Base-by-base conservation (phyloP, 1,140 invertebrate species). In the Bombus pascuorum region DNA sequence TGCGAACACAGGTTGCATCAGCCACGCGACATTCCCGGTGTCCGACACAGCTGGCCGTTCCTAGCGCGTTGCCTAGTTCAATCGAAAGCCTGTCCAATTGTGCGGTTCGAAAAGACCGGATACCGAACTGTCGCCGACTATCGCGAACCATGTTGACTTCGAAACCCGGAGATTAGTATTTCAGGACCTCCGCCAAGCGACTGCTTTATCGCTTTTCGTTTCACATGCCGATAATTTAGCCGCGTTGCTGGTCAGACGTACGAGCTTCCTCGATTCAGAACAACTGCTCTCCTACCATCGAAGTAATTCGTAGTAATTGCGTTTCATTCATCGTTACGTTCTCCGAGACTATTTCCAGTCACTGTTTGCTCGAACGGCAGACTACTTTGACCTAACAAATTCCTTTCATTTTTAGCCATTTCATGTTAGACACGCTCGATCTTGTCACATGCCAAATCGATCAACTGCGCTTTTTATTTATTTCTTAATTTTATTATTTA, bases 141-240 rank as follows among this genome's bases (percentile, higher is more conserved):
- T 9, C 80, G 71, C 39, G 53, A 65, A 22, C 12, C 80, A 62
- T 25, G 25, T 66, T 53, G 71, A 42, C 59, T 83, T 25, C 10
- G 32, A 57, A 81, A 57, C 28, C 57, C 66, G 59, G 22, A 75
- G 75, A 37, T 57, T 15, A 32, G 34, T 37, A 44, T 75, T 68
- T 68, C 62, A 68, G 62, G 18, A 47, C 32, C 44, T 66, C 25
- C 8, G 59, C 72, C 81, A 82, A 82, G 22, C 39, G 42, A 44
- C 57, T 37, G 42, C 57, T 66, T 82, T 42, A 32, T 74, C 42
- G 62, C 47, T 76, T 44, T 22, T 15, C 57, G 44, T 68, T 76
- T 83, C 59, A 53, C 72, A 76, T 47, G 72, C 59, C 71, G 44
- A 82, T 82, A 65, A 75, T 82, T 82, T 82, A 82, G 71, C 72